Evolutionary conservation across 2,797 vertebrate genomes (phyloP), one percentile per base, ranked within the genome.

Genomic region (Ceyx erithaca): DNA sequence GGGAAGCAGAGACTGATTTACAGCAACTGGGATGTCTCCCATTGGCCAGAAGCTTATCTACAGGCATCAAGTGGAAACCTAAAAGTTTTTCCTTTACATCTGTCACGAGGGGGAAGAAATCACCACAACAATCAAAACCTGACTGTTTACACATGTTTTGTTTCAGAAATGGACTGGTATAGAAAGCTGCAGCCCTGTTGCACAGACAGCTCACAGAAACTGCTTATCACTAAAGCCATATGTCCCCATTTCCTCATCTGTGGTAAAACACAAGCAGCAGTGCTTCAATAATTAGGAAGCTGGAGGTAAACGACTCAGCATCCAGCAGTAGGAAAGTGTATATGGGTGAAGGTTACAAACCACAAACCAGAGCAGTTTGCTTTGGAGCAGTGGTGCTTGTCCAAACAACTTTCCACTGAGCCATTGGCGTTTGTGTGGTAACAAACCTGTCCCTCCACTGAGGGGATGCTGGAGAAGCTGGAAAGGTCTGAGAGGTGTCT

Each of bases 151-250:
- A 75, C 69, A 6, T 93, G 93, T 93, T 94, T 92, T 89, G 91
- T 85, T 96, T 96, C 80, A 90, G 77, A 93, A 96, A 92, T 82
- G 95, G 95, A 51, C 91, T 93, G 86, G 91, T 86, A 80, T 68
- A 93, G 95, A 96, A 95, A 94, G 88, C 58, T 55, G 86, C 93
- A 75, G 88, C 37, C 1, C 71, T 9, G 61, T 37, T 66, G 80
- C 86, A 69, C 71, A 71, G 95, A 89, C 93, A 89, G 81, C 93
- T 85, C 84, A 1, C 94, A 89, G 89, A 85, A 86, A 92, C 91
- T 93, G 55, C 96, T 96, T 96, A 96, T 96, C 96, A 96, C 93
- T 41, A 75, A 69, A 89, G 95, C 96, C 96, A 96, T 94, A 96
- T 96, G 96, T 96, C 95, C 91, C 87, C 94, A 88, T 95, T 96